phyloP scores from a whole-genome alignment of 2,797 vertebrate genomes.

The Merluccius polli region DNA sequence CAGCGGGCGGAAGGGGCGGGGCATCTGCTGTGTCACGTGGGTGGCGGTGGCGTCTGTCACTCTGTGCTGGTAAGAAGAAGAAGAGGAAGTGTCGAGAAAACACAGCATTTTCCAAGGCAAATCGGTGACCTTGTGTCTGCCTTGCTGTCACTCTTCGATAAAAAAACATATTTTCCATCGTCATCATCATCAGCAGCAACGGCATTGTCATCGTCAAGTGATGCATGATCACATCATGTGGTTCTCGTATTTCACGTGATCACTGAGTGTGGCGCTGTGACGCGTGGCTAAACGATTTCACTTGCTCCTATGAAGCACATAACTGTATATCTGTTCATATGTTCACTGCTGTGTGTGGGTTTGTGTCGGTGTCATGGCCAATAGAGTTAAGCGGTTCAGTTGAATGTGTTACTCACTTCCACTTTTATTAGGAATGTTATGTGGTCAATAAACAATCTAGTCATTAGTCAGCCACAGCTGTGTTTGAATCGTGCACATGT shows the following conservation, averaged over 20 bases:
- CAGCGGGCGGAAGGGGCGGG: constrained; percentile 76
- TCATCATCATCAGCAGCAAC: background rate
- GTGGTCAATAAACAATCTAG: background rate
- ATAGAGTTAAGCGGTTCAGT: too few relatives aligned
- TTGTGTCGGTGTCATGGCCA: background rate
- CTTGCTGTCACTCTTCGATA: background rate
- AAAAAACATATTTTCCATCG: background rate
- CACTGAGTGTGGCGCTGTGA: background rate
- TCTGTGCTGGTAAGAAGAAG: constrained; percentile 81
- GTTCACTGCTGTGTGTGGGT: background rate
- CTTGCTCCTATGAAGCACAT: background rate
- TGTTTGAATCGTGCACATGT: background rate
- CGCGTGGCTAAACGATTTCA: background rate
- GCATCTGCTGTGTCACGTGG: constrained; percentile 88
- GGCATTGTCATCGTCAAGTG: background rate
- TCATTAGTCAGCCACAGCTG: too few relatives aligned
- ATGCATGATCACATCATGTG: background rate
- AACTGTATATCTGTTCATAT: background rate
- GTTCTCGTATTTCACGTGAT: background rate
- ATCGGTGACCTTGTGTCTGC: background rate
- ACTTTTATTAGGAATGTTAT: too few relatives aligned
- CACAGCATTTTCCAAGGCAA: background rate
- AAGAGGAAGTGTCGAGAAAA: background rate
- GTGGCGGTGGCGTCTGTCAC: constrained; percentile 86
- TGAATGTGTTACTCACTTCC: too few relatives aligned